Evolutionary conservation across 2,888 invertebrate species (phyloP).

Genomic region (Rambutsinella grinnellia): DNA sequence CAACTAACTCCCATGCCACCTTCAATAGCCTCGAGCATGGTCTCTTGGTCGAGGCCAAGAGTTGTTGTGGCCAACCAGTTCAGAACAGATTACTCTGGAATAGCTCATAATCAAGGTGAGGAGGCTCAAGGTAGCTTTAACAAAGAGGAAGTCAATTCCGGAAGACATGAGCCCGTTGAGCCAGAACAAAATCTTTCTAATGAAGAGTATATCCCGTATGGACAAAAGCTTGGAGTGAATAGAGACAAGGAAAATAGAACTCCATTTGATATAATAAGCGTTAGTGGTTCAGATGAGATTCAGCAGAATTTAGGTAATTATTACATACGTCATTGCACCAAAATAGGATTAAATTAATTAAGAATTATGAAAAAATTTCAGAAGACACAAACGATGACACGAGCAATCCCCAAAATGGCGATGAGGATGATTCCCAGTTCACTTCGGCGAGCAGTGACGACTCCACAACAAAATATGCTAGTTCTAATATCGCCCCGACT

Average conservation of each 20-base stretch:
- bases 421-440: background rate
- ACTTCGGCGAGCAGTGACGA: background rate
- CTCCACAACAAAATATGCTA: background rate
- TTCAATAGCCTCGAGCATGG: slow-evolving; percentile 32
- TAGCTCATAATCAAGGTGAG: background rate
- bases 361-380: no score
- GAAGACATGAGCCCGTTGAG: slow-evolving; percentile 1
- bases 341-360: no score
- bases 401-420: no score
- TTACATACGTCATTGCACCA: background rate
- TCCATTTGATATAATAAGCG: slow-evolving; percentile 62
- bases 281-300: slow-evolving; percentile 57
- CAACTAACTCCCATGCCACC: slow-evolving; percentile 33
- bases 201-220: slow-evolving; percentile 47
- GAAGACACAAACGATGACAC: background rate
- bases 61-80: slow-evolving; percentile 41
- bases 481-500: background rate
- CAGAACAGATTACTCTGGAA: slow-evolving; percentile 11
- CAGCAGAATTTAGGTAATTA: slow-evolving; percentile 60
- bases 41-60: slow-evolving; percentile 42
- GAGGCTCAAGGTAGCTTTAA: background rate
- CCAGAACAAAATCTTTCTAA: background rate
- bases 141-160: slow-evolving; percentile 15
- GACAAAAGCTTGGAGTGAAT: slow-evolving; percentile 34
- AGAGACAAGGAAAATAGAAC: slow-evolving; percentile 13